Evolutionary conservation across 64 coral and sea anemone species (phyloP).

Genomic region (Montipora capricornis): DNA sequence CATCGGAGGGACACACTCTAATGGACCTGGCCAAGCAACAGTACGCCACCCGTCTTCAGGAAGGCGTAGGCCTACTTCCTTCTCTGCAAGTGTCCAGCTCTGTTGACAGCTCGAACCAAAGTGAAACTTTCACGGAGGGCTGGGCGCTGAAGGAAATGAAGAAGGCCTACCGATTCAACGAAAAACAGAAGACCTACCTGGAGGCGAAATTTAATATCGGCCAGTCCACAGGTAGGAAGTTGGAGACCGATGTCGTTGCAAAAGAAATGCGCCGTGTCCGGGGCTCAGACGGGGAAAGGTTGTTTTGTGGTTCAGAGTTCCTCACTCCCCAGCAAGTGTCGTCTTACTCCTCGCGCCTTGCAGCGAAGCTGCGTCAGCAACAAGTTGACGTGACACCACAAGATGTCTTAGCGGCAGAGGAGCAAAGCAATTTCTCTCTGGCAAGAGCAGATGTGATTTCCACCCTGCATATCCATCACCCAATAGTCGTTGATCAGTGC

Average conservation of each 20-base stretch:
- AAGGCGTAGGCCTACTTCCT: slow-evolving; percentile 50
- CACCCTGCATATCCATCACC: slow-evolving; percentile 27
- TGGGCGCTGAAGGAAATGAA: slow-evolving; percentile 50
- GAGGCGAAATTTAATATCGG: slow-evolving; percentile 60
- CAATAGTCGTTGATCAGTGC: slow-evolving; percentile 50
- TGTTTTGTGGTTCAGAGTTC: slow-evolving; percentile 61
- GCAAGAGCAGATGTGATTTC: slow-evolving; percentile 34
- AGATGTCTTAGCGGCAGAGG: slow-evolving; percentile 33
- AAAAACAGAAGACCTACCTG: slow-evolving; percentile 54
- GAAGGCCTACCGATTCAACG: slow-evolving; percentile 59
- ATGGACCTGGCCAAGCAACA: slow-evolving; percentile 51
- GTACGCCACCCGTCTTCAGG: slow-evolving; percentile 29
- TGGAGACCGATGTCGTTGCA: slow-evolving; percentile 55
- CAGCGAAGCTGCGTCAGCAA: slow-evolving; percentile 54
- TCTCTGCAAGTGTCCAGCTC: background rate
- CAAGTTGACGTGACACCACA: slow-evolving; percentile 26
- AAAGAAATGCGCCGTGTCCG: slow-evolving; percentile 67
- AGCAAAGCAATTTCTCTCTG: slow-evolving; percentile 36
- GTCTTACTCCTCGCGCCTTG: slow-evolving; percentile 56
- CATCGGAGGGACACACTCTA: slow-evolving; percentile 16
- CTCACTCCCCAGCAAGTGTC: slow-evolving; percentile 61
- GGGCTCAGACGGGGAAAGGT: slow-evolving; percentile 21
- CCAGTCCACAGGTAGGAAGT: slow-evolving; percentile 45
- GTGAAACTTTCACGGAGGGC: background rate
- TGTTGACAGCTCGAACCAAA: background rate